These are phyloP conservation scores for Blera fallax DNA, from an alignment of 2,888 invertebrate species.

Conservation along the genomic window DNA sequence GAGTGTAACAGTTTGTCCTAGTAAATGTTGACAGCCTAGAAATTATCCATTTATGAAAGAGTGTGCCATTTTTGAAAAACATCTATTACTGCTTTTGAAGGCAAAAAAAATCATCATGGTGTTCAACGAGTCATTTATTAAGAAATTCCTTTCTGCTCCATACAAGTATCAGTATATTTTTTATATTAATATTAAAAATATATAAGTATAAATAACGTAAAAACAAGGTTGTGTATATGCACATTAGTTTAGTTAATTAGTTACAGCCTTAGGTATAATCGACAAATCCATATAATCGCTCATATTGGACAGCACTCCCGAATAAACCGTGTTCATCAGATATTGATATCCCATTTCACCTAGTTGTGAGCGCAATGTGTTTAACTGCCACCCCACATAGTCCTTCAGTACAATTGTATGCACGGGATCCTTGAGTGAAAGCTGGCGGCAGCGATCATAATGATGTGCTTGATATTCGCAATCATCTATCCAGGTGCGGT, in stretches of 20 bases:
- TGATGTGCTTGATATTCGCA: conserved; percentile 87
- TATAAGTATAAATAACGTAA: conserved; percentile 72
- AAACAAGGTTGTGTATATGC: conserved; percentile 67
- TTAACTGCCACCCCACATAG: conserved; percentile 88
- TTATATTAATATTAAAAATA: conserved; percentile 69
- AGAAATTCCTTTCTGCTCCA: conserved; percentile 57
- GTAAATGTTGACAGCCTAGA: too few species aligned
- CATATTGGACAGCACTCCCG: conserved; percentile 88
- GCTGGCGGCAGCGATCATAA: conserved; percentile 86
- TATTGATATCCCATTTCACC: conserved; percentile 90
- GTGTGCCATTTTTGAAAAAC: too few species aligned
- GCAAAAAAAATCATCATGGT: conserved; percentile 6
- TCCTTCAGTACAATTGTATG: conserved; percentile 89
- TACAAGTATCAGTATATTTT: conserved; percentile 57
- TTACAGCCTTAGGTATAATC: conserved; percentile 73
- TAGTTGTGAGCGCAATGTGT: conserved; percentile 87
- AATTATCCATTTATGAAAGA: too few species aligned
- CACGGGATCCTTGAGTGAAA: conserved; percentile 89
- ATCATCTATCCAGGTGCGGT: conserved; percentile 80
- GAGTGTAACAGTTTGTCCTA: too few species aligned
- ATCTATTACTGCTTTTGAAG: too few species aligned
- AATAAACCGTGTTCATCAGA: conserved; percentile 88
- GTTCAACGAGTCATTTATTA: conserved; percentile 69
- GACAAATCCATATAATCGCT: conserved; percentile 83
- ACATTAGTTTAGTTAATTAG: conserved; percentile 63